phyloP scores from a whole-genome alignment of 2,797 vertebrate genomes.

The Hafferia zeledoni region DNA sequence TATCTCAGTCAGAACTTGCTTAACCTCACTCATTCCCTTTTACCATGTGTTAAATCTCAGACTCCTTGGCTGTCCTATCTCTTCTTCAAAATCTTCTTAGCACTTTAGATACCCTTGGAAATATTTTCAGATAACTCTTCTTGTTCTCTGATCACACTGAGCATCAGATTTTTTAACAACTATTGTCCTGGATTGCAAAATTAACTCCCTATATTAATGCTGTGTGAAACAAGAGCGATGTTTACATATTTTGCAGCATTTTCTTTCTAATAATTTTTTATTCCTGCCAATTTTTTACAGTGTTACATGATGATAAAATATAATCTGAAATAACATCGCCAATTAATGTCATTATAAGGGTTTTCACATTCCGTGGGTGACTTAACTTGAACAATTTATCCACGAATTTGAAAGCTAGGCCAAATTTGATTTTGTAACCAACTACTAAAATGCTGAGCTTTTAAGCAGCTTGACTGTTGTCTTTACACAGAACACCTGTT shows the following conservation, averaged over 20 bases:
- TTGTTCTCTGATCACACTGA: neutral
- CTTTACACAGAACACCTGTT: conserved; percentile 6
- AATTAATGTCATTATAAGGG: neutral
- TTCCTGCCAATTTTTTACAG: neutral
- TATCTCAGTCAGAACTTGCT: neutral
- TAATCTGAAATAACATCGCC: neutral
- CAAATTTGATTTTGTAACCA: conserved; percentile 14
- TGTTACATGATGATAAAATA: neutral
- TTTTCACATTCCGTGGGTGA: neutral
- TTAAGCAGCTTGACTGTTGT: neutral
- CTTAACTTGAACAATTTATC: neutral
- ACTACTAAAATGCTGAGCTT: neutral
- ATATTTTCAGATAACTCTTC: neutral
- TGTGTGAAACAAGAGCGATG: neutral
- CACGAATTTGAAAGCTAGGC: neutral
- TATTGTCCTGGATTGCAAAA: neutral
- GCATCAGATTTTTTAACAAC: neutral
- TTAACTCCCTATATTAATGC: neutral
- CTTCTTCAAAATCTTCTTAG: neutral
- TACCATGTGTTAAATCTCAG: neutral
- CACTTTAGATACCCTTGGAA: neutral
- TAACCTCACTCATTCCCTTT: neutral
- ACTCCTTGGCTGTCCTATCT: neutral
- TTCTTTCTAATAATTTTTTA: neutral
- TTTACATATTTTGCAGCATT: neutral